phyloP scores from a whole-genome alignment of 2,797 vertebrate genomes.

The Borostomias antarcticus region DNA sequence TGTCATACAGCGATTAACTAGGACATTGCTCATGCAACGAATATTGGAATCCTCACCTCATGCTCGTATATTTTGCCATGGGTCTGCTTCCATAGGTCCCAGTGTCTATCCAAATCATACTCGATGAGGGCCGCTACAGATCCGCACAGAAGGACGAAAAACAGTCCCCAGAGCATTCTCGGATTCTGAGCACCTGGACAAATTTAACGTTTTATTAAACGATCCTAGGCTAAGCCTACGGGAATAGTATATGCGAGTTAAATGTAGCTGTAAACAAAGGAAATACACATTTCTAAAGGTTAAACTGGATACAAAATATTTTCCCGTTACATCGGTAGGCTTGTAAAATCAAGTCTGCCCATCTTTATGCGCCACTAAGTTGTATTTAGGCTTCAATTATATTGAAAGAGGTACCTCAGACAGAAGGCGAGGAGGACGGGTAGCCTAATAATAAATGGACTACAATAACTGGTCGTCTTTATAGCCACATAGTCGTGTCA shows the following conservation, averaged over 20 bases:
- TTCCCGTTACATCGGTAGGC: not conserved
- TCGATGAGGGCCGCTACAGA: slow-evolving; percentile 32
- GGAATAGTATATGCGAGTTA: no score
- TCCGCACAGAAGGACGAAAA: slow-evolving; percentile 42
- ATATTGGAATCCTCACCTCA: slow-evolving; percentile 53
- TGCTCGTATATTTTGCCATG: slow-evolving; percentile 72
- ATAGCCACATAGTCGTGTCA: no score
- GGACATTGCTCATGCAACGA: not conserved
- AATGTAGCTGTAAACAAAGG: not conserved
- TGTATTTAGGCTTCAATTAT: not conserved
- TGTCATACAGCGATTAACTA: not conserved
- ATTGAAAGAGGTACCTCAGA: not conserved
- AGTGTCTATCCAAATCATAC: slow-evolving; percentile 68
- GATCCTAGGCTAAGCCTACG: no score
- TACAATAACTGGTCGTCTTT: no score
- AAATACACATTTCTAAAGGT: not conserved
- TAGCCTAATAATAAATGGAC: not conserved
- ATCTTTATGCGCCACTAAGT: not conserved
- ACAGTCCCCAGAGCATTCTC: slow-evolving; percentile 53
- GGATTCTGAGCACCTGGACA: not conserved
- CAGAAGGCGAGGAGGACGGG: not conserved
- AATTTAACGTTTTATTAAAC: not conserved
- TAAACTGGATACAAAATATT: no score
- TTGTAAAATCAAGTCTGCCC: not conserved
- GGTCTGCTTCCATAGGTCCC: slow-evolving; percentile 79